Percentiles rank a stretch among this genome's conserved stretches.
These are phyloP conservation scores for Chymomyza costata DNA, from an alignment of 1,140 invertebrate genomes.

Conservation along the genomic window DNA sequence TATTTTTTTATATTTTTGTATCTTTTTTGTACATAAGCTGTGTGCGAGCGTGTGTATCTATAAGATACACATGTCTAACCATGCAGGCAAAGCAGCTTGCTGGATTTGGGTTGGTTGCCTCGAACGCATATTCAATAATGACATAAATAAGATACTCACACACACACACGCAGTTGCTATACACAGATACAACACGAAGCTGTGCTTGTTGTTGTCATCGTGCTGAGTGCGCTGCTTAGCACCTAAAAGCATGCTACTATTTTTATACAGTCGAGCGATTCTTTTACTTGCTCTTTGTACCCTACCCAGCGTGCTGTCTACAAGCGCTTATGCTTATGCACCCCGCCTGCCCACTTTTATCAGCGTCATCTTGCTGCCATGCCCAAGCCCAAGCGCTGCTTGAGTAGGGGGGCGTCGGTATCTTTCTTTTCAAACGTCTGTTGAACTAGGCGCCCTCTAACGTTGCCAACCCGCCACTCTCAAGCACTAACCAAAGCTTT, in stretches of 20 bases:
- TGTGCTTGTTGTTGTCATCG: neutral
- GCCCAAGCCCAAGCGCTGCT: too few species aligned
- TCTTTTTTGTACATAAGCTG: slow-evolving; percentile 43
- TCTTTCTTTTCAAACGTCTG: too few species aligned
- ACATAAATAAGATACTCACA: slow-evolving; percentile 50
- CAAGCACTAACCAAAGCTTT: too few species aligned
- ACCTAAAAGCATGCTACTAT: slow-evolving; percentile 70
- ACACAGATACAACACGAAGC: slow-evolving; percentile 9
- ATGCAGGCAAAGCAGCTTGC: slow-evolving; percentile 21
- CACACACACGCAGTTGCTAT: slow-evolving; percentile 20
- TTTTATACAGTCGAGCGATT: slow-evolving; percentile 23
- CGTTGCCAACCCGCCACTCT: too few species aligned
- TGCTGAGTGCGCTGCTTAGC: slow-evolving; percentile 59
- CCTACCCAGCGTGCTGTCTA: neutral
- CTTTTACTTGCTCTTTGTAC: neutral
- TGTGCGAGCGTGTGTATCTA: slow-evolving; percentile 29
- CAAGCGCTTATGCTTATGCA: too few species aligned
- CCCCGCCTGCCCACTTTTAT: too few species aligned
- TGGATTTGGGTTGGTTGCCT: slow-evolving; percentile 51
- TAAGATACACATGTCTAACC: slow-evolving; percentile 50
- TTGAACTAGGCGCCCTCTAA: too few species aligned
- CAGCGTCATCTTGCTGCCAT: too few species aligned
- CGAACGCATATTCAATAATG: slow-evolving; percentile 72
- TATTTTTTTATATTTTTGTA: slow-evolving; percentile 9
- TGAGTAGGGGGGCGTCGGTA: too few species aligned